Conservation (phyloP, 1,140 invertebrate species). For the Leptinotarsa defecta region DNA sequence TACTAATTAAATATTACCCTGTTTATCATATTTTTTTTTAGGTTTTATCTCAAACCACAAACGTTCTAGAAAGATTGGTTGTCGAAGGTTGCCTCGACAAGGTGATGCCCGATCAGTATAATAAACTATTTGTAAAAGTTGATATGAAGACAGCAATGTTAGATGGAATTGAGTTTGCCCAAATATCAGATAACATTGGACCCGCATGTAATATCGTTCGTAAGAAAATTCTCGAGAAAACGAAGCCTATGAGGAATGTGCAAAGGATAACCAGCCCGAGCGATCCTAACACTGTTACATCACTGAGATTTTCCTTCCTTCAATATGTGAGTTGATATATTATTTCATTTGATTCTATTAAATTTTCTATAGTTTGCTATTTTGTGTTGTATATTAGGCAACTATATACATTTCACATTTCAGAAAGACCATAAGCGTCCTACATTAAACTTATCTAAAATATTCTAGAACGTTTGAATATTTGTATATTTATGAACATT, state of each 20-base stretch:
- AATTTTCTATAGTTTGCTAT: too few relatives aligned
- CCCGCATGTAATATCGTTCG: constrained; percentile 33
- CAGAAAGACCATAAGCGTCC: too few relatives aligned
- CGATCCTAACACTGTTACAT: neutral
- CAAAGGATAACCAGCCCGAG: constrained; percentile 22
- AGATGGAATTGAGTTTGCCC: constrained; percentile 36
- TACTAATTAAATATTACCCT: too few relatives aligned
- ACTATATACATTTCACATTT: too few relatives aligned
- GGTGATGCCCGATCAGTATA: constrained; percentile 24
- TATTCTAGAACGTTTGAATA: too few relatives aligned
- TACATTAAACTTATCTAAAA: too few relatives aligned
- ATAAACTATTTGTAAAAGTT: constrained; percentile 32
- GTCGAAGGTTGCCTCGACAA: constrained; percentile 33
- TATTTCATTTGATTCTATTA: too few relatives aligned
- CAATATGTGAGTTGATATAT: constrained; percentile 57
- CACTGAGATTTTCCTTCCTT: constrained; percentile 58
- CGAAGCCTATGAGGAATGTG: constrained; percentile 30
- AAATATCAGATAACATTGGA: constrained; percentile 19
- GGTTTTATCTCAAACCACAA: constrained; percentile 30
- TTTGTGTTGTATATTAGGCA: too few relatives aligned
- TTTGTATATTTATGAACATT: too few relatives aligned
- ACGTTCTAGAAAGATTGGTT: constrained; percentile 29
- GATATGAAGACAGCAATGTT: constrained; percentile 35
- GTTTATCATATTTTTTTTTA: constrained; percentile 22
- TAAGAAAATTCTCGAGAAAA: constrained; percentile 20